Conservation (phyloP, 2,113 vertebrate species). For the Dicaeum eximium region DNA sequence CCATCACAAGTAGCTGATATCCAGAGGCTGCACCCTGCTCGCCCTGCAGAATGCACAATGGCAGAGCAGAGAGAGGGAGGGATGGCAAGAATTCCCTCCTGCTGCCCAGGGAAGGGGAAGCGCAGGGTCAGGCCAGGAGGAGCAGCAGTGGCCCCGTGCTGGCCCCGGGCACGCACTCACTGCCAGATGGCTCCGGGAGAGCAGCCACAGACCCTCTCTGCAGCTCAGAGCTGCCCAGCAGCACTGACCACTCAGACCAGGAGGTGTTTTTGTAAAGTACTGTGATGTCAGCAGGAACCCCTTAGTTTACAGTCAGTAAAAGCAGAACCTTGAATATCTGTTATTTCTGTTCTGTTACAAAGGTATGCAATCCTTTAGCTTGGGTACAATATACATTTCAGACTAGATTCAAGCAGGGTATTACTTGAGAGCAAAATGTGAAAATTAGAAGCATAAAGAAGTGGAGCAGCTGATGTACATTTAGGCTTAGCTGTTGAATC, state of each 20-base stretch:
- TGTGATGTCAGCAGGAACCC: background rate
- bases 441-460: background rate
- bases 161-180: background rate
- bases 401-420: background rate
- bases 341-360: background rate
- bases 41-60: accelerated
- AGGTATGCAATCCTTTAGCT: background rate
- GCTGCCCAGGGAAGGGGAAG: background rate
- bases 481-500: background rate
- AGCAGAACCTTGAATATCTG: background rate
- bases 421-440: background rate
- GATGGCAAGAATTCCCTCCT: background rate
- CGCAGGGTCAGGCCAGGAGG: background rate
- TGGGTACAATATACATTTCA: background rate
- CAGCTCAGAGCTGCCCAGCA: background rate
- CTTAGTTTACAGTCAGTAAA: background rate
- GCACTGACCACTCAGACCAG: accelerated
- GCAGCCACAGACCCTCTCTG: background rate
- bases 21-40: background rate
- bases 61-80: accelerated
- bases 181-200: background rate
- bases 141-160: background rate
- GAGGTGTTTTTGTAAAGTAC: background rate
- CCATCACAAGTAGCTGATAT: background rate
- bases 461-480: background rate